Evolutionary conservation across 2,888 invertebrate species (phyloP), one percentile per base, ranked within the genome.

Genomic region (Acleris emargana): DNA sequence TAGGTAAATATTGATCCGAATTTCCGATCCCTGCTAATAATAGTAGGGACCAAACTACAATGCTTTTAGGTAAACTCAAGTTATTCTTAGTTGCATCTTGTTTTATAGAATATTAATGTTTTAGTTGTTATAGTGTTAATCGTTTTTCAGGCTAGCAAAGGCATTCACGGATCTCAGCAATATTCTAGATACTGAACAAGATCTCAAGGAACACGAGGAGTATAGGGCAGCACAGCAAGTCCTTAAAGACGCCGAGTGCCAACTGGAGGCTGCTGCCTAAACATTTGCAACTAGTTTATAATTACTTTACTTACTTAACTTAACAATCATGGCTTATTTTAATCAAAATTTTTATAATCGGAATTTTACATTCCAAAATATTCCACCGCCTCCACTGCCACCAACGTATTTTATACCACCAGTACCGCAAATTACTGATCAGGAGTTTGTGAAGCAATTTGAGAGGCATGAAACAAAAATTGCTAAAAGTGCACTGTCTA

Each of bases 161-260:
- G 98, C 98, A 49, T 95, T 93, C 76, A 94, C 95, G 49, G 96
- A 97, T 69, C 93, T 98, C 54, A 95, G 96, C 79, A 94, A 93
- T 55, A 94, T 95, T 60, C 80, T 97, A 66, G 94, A 95, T 67
- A 94, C 94, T 2, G 97, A 97, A 82, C 90, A 93, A 79, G 97
- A 97, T 78, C 93, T 97, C n/a, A 94, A 95, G 78, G 95, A 95
- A 70, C 86, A 93, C 18, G 95, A 95, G 77, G 96, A 96, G 67
- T 98, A 96, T 76, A 80, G 86, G 32, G 88, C 94, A 9, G 98
- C 98, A 0, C 78, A 94, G 68, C 93, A 94, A 83, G 90, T 95
- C 16, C 83, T 97, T 4, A 94, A 94, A 73, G 96, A 95, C 67
- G 95, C 96, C 1, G 94, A 95, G 75, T 75, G 81, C n/a, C 94